Evolutionary conservation across 2,797 vertebrate genomes (phyloP), one percentile per base, ranked within the genome.

Genomic region (Bradypodion ventrale): DNA sequence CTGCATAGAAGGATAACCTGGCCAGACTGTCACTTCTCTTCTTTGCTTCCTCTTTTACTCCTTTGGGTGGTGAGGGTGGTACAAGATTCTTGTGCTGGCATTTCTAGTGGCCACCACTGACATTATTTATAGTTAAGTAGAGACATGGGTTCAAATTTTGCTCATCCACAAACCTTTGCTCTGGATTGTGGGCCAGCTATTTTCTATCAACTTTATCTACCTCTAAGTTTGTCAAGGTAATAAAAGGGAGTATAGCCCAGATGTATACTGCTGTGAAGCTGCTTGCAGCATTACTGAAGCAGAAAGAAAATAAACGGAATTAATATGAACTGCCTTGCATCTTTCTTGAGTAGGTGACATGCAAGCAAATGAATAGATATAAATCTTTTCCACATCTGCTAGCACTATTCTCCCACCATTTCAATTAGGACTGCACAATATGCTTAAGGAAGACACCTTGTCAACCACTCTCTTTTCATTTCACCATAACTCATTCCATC

Each of bases 361-460:
- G 29, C n/a, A 60, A 72, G 49, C 37, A 52, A 62, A 84, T 16
- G 16, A 15, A 82, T 82, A 73, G 73, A 84, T 52, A 56, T 10
- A 25, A 29, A 10, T 37, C 15, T 62, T 52, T 52, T 49, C 56
- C 44, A 16, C 69, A 63, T 40, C 59, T 72, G 32, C 32, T 1
- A 63, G 16, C 63, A 44, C 44, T 68, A 35, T 73, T 78, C 44
- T 63, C 40, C 59, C 40, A 46, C 56, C 5, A 4, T 74, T 74
- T 68, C 59, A 78, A 15, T 73, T 65, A 44, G 32, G 56, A 73
- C 27, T 59, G 29, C n/a, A 49, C 42, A 70, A 27, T 62, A 23
- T 49, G 42, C 68, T 72, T 35, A 60, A 29, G 27, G 59, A 79
- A 63, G 49, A 27, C 29, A 35, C 56, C 19, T 42, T 65, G 83